Evolutionary conservation across 2,797 vertebrate species (phyloP), one percentile per base, ranked within the genome.

Genomic region (Manis crassicaudata): DNA sequence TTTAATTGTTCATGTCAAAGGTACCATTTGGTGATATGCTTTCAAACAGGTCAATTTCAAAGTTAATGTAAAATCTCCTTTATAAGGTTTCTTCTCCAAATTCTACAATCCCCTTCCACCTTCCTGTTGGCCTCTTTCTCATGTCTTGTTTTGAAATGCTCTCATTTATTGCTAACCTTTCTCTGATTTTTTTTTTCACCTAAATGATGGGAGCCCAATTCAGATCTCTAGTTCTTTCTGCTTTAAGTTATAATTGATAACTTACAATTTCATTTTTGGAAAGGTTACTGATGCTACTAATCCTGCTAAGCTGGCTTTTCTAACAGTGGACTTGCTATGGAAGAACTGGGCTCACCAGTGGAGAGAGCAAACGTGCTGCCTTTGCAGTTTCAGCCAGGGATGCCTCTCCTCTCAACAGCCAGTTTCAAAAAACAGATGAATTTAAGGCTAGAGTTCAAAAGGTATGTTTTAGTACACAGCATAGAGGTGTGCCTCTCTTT

Each of bases 401-500:
- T 72, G 65, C 60, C 40, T 46, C 35, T 92, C 21, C 65, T 90
- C 50, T 77, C 75, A 68, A 46, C 46, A 46, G 46, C 10, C 46
- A 46, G 46, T 46, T 46, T 46, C 46, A 46, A 46, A 46, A 46
- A 46, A 46, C 46, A 82, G 65, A 11, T 88, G 76, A 82, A 63
- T 94, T 90, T 94, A 54, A 79, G 72, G 52, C 54, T 92, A 84
- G 52, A 56, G 89, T 90, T 95, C 67, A 80, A 81, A 67, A 68
- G 37, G 43, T 81, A 27, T 58, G 70, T 90, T 88, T 89, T 88
- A 75, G 54, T 70, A 17, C 40, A 82, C 10, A 72, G 20, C 43
- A 72, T 56, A 83, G 29, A 85, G 35, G 8, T 68, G 12, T 81
- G 46, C n/a, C 60, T 65, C n/a, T 84, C 23, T 96, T 72, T 95